Base-by-base conservation (phyloP, 2,113 vertebrate species). In the Mystacornis crossleyi region DNA sequence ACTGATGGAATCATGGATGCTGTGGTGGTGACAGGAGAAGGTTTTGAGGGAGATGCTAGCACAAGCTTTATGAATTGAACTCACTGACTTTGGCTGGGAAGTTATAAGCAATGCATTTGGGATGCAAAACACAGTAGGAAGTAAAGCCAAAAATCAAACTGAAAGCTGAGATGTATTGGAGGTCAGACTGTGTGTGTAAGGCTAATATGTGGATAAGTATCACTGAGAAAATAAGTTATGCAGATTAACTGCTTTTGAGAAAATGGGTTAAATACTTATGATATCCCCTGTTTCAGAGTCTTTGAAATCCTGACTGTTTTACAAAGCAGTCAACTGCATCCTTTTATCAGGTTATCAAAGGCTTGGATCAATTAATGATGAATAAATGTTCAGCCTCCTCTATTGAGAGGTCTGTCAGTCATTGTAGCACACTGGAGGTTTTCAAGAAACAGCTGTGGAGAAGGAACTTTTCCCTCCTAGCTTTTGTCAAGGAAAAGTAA, bases 271-370 rank as follows among this genome's bases (percentile, higher is more conserved):
- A 92, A 81, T 87, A 48, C 51, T 81, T 19, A 43, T 0, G 5
- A 34, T 79, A 86, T 43, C 43, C 62, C 38, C 40, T 71, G 36
- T 34, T 95, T 86, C 70, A 60, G 28, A 51, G 78, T 88, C 86
- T 93, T 90, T 83, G 81, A 90, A 94, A 94, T 90, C 36, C 40
- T 55, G 60, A 43, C 91, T 94, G 45, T 79, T 88, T 93, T 84
- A 83, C 58, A 75, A 84, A 96, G 83, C 74, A 95, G 53, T 73
- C 54, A 90, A 31, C 90, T 90, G 78, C 77, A 73, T 96, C 71
- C 50, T 89, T 91, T 93, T 92, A 90, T 91, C 89, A 85, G 69
- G 53, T 90, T 91, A 73, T 86, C 86, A 84, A 91, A 83, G 72
- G 43, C 45, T 88, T 77, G 43, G 40, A 86, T 93, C 85, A 67